phyloP scores from a whole-genome alignment of 2,797 vertebrate species.

The Typhlichthys eigenmanni region DNA sequence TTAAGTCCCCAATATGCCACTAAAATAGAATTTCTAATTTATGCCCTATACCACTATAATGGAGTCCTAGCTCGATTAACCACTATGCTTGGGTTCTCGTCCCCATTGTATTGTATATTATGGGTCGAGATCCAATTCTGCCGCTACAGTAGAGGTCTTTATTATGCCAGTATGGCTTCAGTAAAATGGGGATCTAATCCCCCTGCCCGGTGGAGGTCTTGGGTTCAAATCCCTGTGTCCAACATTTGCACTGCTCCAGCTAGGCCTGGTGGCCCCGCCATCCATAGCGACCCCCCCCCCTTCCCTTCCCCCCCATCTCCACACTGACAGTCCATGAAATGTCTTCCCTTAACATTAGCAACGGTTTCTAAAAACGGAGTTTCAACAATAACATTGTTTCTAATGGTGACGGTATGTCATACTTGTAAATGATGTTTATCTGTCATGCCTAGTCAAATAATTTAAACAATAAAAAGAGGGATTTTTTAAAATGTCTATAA shows the following conservation, averaged over 20 bases:
- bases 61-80: slow-evolving; percentile 1
- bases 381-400: slow-evolving; percentile 93
- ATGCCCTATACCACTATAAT: slow-evolving; percentile 9
- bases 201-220: slow-evolving; percentile 18
- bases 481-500: slow-evolving; percentile 92
- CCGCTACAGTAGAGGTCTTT: not conserved
- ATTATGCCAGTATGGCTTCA: not conserved
- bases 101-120: not conserved
- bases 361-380: slow-evolving; percentile 94
- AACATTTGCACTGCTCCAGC: slow-evolving; percentile 47
- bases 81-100: not conserved
- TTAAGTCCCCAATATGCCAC: not conserved
- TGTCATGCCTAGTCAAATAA: slow-evolving; percentile 98
- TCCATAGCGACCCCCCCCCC: slow-evolving; percentile 80
- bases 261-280: slow-evolving; percentile 58
- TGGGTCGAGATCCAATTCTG: no score
- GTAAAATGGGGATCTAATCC: slow-evolving; percentile 8
- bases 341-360: slow-evolving; percentile 96
- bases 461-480: slow-evolving; percentile 90
- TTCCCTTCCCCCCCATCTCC: slow-evolving; percentile 79
- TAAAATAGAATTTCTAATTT: slow-evolving; percentile 10
- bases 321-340: slow-evolving; percentile 95
- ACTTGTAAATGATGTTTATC: slow-evolving; percentile 98
- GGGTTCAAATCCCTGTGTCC: slow-evolving; percentile 23
- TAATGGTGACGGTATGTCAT: slow-evolving; percentile 94